A percentile compares a stretch with the other conserved stretches of the same genome.
Evolutionary conservation across 2,888 invertebrate species (phyloP).

Genomic region (Caenorhabditis sp.): DNA sequence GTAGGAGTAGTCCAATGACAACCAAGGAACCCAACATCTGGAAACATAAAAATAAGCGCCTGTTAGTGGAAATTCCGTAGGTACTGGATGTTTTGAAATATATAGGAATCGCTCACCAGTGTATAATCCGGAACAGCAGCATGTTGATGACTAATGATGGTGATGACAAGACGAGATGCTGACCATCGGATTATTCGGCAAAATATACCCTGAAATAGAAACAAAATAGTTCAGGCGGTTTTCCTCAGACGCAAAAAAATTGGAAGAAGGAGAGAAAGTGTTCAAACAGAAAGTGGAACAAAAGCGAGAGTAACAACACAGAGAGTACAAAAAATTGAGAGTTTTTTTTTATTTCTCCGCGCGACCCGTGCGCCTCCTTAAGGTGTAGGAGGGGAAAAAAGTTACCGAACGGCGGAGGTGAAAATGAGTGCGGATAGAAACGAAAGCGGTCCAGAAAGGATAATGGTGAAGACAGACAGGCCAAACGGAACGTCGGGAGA

Average conservation of each 20-base stretch:
- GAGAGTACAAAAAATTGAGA: slow-evolving; percentile 37
- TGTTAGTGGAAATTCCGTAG: background rate
- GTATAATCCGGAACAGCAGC: slow-evolving; percentile 29
- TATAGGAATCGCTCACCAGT: slow-evolving; percentile 3
- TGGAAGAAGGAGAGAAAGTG: slow-evolving; percentile 3
- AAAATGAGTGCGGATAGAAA: slow-evolving; percentile 38
- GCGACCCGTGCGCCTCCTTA: background rate
- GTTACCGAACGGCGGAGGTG: slow-evolving; percentile 40
- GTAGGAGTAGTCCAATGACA: slow-evolving; percentile 49
- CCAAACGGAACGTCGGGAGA: slow-evolving; percentile 26
- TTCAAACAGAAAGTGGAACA: slow-evolving; percentile 48
- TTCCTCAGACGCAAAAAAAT: background rate
- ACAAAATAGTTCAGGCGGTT: slow-evolving; percentile 7
- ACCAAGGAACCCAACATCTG: slow-evolving; percentile 51
- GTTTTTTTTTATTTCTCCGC: slow-evolving; percentile 20
- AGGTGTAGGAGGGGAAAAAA: slow-evolving; percentile 27
- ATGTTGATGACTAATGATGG: slow-evolving; percentile 24
- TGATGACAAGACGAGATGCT: slow-evolving; percentile 18
- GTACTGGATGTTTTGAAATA: background rate
- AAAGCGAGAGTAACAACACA: slow-evolving; percentile 28
- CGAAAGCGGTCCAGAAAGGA: slow-evolving; percentile 27
- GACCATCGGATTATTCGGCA: slow-evolving; percentile 39
- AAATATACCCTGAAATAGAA: slow-evolving; percentile 55
- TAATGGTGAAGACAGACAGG: slow-evolving; percentile 54
- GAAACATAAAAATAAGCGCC: slow-evolving; percentile 3